Evolutionary conservation across 1,140 invertebrate genomes (phyloP).

Genomic region (Ceratosolen fusciceps): DNA sequence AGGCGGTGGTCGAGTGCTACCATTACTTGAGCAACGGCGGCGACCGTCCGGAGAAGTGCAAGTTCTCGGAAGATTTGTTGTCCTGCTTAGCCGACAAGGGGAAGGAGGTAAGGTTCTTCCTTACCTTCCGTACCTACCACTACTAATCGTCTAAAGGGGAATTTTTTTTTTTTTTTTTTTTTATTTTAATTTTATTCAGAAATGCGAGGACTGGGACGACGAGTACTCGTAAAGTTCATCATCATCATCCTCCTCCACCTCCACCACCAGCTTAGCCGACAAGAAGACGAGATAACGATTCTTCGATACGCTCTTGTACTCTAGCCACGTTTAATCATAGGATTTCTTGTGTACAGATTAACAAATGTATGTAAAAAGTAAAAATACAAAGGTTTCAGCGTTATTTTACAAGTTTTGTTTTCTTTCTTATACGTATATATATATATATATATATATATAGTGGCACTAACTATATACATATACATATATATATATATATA

Average conservation of each 20-base stretch:
- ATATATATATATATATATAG: constrained; percentile 36
- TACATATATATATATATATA: no score
- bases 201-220: constrained; percentile 67
- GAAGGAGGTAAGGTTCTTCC: constrained; percentile 62
- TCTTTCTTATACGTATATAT: no score
- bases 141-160: no score
- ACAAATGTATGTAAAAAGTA: constrained; percentile 42
- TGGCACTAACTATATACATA: constrained; percentile 45
- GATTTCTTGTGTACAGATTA: constrained; percentile 42
- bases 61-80: constrained; percentile 65
- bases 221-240: constrained; percentile 38
- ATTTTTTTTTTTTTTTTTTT: no score
- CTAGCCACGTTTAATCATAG: constrained; percentile 25
- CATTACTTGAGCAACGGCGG: constrained; percentile 58
- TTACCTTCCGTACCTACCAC: no score
- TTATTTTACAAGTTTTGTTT: constrained; percentile 48
- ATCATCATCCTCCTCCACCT: neutral
- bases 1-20: constrained; percentile 65
- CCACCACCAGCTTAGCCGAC: no score
- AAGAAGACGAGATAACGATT: neutral
- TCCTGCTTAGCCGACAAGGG: constrained; percentile 65
- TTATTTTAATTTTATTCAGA: no score
- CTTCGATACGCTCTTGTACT: constrained; percentile 22
- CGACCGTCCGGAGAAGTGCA: constrained; percentile 63
- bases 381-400: constrained; percentile 43